A percentile compares a stretch with the other conserved stretches of the same genome.
These are phyloP conservation scores for Brachyptera putata DNA, from an alignment of 2,888 invertebrate species.

Conservation along the genomic window DNA sequence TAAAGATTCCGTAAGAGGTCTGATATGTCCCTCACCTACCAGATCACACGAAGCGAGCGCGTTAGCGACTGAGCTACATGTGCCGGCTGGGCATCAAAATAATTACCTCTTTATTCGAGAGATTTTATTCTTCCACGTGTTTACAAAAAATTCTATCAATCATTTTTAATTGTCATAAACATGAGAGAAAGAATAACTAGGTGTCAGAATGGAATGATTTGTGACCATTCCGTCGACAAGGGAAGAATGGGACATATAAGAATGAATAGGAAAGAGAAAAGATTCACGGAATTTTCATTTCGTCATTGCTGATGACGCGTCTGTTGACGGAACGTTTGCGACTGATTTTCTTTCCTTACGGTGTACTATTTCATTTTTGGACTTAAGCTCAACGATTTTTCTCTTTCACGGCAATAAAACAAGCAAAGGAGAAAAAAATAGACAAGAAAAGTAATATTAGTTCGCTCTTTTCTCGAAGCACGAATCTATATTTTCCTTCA, in stretches of 20 bases:
- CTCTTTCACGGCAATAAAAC: background rate
- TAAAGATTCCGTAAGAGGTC: too few relatives aligned
- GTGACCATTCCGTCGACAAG: background rate
- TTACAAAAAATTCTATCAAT: background rate
- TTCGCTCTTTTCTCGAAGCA: too few relatives aligned
- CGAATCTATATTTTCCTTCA: background rate
- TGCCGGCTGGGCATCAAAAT: too few relatives aligned
- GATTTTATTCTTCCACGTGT: background rate
- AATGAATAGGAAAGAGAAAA: background rate
- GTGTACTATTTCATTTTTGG: background rate
- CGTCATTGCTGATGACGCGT: background rate
- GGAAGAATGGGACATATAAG: background rate
- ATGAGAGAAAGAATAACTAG: background rate
- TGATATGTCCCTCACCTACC: too few relatives aligned
- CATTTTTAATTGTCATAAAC: constrained; percentile 4
- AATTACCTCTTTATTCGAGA: background rate
- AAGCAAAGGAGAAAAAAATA: background rate
- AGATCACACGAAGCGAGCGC: too few relatives aligned
- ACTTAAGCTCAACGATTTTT: background rate
- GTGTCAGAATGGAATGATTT: constrained; percentile 8
- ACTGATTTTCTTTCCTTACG: background rate
- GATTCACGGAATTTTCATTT: constrained; percentile 8
- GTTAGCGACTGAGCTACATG: too few relatives aligned
- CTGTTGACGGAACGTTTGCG: too few relatives aligned
- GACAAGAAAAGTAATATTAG: background rate